These are phyloP conservation scores for Pluvialis apricaria DNA, from an alignment of 2,113 vertebrate genomes.

Conservation along the genomic window DNA sequence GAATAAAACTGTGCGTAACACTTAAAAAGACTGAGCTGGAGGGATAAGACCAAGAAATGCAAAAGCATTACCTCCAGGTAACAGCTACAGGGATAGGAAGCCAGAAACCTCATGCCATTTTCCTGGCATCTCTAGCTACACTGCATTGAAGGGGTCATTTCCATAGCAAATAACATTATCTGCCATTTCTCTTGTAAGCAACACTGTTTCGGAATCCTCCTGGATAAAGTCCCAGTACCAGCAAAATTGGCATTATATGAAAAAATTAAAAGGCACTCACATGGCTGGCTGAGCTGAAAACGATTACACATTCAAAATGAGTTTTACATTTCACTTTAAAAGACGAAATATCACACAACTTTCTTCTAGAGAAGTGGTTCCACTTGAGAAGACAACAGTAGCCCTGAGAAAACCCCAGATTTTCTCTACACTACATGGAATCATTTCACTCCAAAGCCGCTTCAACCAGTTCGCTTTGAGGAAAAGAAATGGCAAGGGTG, in stretches of 20 bases:
- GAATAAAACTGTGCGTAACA: not conserved
- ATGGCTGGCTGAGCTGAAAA: slow-evolving; percentile 8
- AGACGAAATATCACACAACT: not conserved
- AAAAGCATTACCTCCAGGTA: not conserved
- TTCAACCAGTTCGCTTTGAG: not conserved
- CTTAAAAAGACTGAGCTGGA: not conserved
- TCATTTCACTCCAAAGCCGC: not conserved
- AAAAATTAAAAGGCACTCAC: slow-evolving; percentile 48
- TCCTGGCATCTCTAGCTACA: not conserved
- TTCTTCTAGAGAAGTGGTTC: not conserved
- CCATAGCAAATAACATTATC: not conserved
- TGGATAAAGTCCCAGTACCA: not conserved
- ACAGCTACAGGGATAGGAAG: not conserved
- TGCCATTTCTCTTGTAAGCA: not conserved
- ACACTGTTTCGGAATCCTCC: not conserved
- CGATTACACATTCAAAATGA: not conserved
- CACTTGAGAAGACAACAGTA: not conserved
- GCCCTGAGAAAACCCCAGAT: not conserved
- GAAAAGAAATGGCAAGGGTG: not conserved
- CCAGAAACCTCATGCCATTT: not conserved
- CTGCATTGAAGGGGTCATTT: not conserved
- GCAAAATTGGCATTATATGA: not conserved
- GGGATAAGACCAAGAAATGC: not conserved
- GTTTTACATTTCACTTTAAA: not conserved
- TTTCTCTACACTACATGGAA: not conserved